Evolutionary conservation across 1,140 invertebrate genomes (phyloP).

Genomic region (Aphidius gifuensis): DNA sequence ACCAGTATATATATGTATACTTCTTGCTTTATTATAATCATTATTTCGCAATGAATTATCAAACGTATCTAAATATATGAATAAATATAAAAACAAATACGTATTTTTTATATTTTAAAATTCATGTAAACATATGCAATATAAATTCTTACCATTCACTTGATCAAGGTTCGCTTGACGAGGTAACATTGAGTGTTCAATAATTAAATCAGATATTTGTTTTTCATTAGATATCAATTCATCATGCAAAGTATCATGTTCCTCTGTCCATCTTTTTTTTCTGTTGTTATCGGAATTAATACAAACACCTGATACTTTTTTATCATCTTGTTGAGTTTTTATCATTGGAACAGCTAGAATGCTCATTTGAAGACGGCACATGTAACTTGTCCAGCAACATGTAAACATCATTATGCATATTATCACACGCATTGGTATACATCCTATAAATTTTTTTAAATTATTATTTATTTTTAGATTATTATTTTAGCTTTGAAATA

Average conservation of each 20-base stretch:
- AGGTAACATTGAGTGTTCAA: no score
- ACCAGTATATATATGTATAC: constrained; percentile 24
- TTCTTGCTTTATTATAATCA: neutral
- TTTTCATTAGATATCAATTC: no score
- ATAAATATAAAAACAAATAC: no score
- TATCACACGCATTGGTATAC: constrained; percentile 48
- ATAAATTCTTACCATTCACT: no score
- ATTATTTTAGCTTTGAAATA: neutral
- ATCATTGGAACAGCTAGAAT: constrained; percentile 72
- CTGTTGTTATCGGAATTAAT: neutral
- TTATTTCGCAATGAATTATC: no score
- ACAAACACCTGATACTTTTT: constrained; percentile 24
- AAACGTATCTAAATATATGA: no score
- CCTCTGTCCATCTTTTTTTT: neutral
- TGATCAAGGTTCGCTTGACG: no score
- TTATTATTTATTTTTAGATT: neutral
- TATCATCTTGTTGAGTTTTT: neutral
- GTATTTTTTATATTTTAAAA: no score
- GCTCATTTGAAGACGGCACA: constrained; percentile 69
- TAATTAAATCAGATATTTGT: no score
- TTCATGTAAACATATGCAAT: no score
- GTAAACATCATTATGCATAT: constrained; percentile 70
- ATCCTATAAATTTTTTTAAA: constrained; percentile 29
- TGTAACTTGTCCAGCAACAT: constrained; percentile 67
- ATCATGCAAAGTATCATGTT: no score